These are phyloP conservation scores for Verasper variegatus DNA, from an alignment of 2,113 vertebrate species.

Conservation along the genomic window DNA sequence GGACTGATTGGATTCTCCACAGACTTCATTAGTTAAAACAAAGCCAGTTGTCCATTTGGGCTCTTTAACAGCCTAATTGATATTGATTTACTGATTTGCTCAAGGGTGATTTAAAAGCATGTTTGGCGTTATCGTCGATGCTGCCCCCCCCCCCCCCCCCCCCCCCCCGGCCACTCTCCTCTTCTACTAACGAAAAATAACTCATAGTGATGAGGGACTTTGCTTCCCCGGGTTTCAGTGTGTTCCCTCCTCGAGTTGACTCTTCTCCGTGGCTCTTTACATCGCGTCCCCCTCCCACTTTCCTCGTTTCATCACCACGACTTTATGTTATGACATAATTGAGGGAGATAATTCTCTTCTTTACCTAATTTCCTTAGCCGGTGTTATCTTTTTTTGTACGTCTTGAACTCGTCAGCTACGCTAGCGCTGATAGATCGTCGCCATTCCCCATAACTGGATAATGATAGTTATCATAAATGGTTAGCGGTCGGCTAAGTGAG, in stretches of 20 bases:
- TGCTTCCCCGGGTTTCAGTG: not conserved
- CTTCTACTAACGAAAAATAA: not conserved
- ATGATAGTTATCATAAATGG: slow-evolving; percentile 71
- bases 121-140: slow-evolving; percentile 68
- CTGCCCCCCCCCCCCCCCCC: slow-evolving; percentile 2
- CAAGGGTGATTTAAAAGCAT: slow-evolving; percentile 74
- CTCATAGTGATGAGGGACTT: not conserved
- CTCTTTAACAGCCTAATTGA: slow-evolving; percentile 79
- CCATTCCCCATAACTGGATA: slow-evolving; percentile 52
- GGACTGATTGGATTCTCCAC: slow-evolving; percentile 69
- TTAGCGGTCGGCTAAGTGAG: slow-evolving; percentile 66
- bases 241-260: slow-evolving; percentile 22
- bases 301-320: slow-evolving; percentile 32
- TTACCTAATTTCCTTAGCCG: slow-evolving; percentile 15
- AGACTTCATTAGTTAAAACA: slow-evolving; percentile 85
- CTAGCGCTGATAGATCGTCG: slow-evolving; percentile 41
- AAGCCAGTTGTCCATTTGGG: slow-evolving; percentile 80
- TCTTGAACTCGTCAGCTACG: slow-evolving; percentile 8
- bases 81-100: slow-evolving; percentile 82
- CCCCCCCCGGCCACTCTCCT: not conserved
- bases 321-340: slow-evolving; percentile 58
- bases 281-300: slow-evolving; percentile 15
- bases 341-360: slow-evolving; percentile 37
- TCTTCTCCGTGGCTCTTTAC: not conserved
- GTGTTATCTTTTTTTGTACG: slow-evolving; percentile 39